Conservation (phyloP, 1,140 invertebrate genomes). For the Drosophila burlai region DNA sequence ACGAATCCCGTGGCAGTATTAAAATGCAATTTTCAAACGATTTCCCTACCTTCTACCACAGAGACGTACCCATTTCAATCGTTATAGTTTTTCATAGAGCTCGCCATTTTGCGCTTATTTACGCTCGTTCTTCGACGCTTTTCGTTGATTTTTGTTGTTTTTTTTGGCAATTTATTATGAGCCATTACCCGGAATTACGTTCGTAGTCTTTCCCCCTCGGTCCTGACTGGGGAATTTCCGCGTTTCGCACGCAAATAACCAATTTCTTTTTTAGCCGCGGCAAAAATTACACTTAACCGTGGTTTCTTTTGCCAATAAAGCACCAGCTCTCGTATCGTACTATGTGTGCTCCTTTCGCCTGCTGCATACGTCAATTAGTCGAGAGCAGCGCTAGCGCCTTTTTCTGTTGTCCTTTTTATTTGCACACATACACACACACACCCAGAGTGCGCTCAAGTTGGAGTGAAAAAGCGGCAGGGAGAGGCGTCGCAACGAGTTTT, state of each 20-base stretch:
- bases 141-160: background rate
- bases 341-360: constrained; percentile 4
- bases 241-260: constrained; percentile 70
- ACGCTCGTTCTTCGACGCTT: constrained; percentile 15
- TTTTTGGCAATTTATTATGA: constrained; percentile 65
- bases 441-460: constrained; percentile 19
- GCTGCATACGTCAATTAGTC: constrained; percentile 72
- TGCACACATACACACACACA: constrained; percentile 33
- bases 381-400: constrained; percentile 1
- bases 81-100: constrained; percentile 42
- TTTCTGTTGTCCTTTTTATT: constrained; percentile 48
- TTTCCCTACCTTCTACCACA: constrained; percentile 12
- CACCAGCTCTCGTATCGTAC: constrained; percentile 7
- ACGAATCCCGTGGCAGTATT: constrained; percentile 43
- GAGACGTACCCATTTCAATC: constrained; percentile 22
- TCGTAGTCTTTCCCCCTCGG: constrained; percentile 14
- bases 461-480: constrained; percentile 9
- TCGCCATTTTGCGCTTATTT: constrained; percentile 25
- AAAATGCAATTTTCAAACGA: constrained; percentile 72
- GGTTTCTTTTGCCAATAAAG: constrained; percentile 51
- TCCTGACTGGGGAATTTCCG: constrained; percentile 11
- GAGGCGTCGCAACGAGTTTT: background rate
- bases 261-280: constrained; percentile 60
- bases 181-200: constrained; percentile 59
- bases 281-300: constrained; percentile 46